Percentiles rank a stretch among this genome's conserved stretches.
Evolutionary conservation across 2,888 invertebrate genomes (phyloP).

Genomic region (Cremastinae sp.): DNA sequence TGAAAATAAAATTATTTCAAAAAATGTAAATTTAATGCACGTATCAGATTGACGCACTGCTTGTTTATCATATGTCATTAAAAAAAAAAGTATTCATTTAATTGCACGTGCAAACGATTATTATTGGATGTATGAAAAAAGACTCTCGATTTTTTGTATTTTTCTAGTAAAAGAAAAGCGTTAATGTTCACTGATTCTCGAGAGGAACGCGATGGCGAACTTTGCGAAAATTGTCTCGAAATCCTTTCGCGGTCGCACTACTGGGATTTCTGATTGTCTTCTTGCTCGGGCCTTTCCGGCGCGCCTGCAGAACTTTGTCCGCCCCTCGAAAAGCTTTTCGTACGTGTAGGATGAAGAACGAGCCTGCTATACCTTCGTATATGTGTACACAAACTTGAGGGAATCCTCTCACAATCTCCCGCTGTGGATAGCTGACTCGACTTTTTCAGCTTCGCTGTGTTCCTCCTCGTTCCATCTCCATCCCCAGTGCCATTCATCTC

Average conservation of each 20-base stretch:
- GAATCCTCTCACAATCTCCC: slow-evolving; percentile 61
- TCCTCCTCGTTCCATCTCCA: slow-evolving; percentile 42
- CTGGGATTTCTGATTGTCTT: slow-evolving; percentile 59
- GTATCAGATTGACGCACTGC: too few relatives aligned
- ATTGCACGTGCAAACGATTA: too few relatives aligned
- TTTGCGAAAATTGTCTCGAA: slow-evolving; percentile 51
- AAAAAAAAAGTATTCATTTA: too few relatives aligned
- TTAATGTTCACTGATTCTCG: slow-evolving; percentile 42
- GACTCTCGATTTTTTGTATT: not conserved
- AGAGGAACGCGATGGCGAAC: slow-evolving; percentile 32
- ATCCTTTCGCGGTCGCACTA: slow-evolving; percentile 38
- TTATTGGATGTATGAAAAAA: too few relatives aligned
- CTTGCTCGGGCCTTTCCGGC: slow-evolving; percentile 41
- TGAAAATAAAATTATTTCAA: too few relatives aligned
- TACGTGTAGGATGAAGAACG: too few relatives aligned
- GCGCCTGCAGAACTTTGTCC: slow-evolving; percentile 37
- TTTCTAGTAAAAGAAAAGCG: slow-evolving; percentile 11
- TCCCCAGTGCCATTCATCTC: slow-evolving; percentile 54
- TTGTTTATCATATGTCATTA: too few relatives aligned
- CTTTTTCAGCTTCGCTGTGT: slow-evolving; percentile 58
- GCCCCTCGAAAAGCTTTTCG: not conserved
- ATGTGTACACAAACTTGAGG: slow-evolving; percentile 38
- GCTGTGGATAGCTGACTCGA: slow-evolving; percentile 65
- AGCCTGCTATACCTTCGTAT: too few relatives aligned
- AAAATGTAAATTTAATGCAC: too few relatives aligned